Base-by-base conservation (phyloP, 2,797 vertebrate species). In the Cryptoprocta ferox region DNA sequence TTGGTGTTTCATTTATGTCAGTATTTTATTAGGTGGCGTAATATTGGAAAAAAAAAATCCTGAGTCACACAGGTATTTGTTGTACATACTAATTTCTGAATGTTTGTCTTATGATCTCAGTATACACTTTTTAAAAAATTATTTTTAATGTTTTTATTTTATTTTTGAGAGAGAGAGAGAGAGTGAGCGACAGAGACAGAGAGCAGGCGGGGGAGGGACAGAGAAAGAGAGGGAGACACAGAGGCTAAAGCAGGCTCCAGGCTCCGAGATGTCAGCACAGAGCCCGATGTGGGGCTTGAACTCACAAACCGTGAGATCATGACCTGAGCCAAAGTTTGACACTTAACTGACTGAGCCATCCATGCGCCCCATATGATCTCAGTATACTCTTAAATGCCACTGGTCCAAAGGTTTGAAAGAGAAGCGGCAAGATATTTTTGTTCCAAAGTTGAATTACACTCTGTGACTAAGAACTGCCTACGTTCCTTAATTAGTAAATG, bases 361-460 rank as follows among this genome's bases (percentile, higher is more conserved):
- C 2, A 56, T 5, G 53, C 0, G 19, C 53, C 53, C 15, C 53
- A 56, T 87, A 71, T 76, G 68, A 80, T 65, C 28, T 90, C 30
- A 53, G 4, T 66, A 73, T 86, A 48, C 37, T 91, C 30, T 73
- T 87, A 91, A 50, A 75, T 78, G 63, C 84, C 88, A 70, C 56
- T 93, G 39, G 78, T 66, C 18, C 70, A 93, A 28, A 89, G 28
- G 18, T 66, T 96, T 97, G 53, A 95, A 97, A 83, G 66, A 68
- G 61, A 96, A 94, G 42, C 81, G 56, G 35, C 18, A 83, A 95
- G 39, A 80, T 66, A 56, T 59, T 96, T 95, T 87, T 45, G 56
- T 92, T 88, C 63, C 53, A 84, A 82, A 81, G 63, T 28, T 85
- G 76, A 95, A 59, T 95, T 83, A 80, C 21, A 90, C 63, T 87